These are phyloP conservation scores for Lycia hirtaria DNA, from an alignment of 2,888 invertebrate genomes.

Conservation along the genomic window DNA sequence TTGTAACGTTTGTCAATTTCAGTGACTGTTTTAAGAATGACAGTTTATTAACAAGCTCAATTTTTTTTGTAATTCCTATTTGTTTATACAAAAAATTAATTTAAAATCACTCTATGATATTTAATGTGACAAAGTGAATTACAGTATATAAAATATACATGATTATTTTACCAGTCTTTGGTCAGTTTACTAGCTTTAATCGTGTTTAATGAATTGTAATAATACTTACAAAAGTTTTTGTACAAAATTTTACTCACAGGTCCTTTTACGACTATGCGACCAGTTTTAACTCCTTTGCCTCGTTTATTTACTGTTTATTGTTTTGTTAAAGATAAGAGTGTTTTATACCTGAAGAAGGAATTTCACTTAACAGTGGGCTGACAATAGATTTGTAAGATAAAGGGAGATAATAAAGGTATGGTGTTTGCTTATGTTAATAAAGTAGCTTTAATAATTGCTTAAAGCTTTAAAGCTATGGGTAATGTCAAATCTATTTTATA, in stretches of 20 bases:
- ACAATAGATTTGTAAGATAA: conserved; percentile 29
- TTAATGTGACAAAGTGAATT: no score
- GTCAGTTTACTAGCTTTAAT: neutral
- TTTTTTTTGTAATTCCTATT: no score
- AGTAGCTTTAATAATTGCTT: conserved; percentile 1
- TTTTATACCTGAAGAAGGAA: conserved; percentile 45
- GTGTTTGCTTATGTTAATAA: neutral
- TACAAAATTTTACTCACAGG: conserved; percentile 16
- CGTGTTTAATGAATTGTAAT: neutral
- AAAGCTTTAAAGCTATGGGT: neutral
- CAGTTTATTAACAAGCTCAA: no score
- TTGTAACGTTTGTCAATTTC: no score
- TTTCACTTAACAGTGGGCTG: conserved; percentile 32
- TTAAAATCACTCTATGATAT: no score
- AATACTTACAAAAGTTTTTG: conserved; percentile 12
- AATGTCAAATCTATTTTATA: neutral
- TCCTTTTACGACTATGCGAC: conserved; percentile 26
- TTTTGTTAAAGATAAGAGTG: conserved; percentile 41
- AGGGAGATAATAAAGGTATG: neutral
- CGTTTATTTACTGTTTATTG: conserved; percentile 42
- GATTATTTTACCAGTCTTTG: no score
- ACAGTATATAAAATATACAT: no score
- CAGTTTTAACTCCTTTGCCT: conserved; percentile 28
- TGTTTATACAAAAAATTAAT: no score
- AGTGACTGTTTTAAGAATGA: no score